A percentile compares a stretch with the other conserved stretches of the same genome.
Conservation (phyloP, 1,140 invertebrate genomes). For the Tetramorium alpestre region DNA sequence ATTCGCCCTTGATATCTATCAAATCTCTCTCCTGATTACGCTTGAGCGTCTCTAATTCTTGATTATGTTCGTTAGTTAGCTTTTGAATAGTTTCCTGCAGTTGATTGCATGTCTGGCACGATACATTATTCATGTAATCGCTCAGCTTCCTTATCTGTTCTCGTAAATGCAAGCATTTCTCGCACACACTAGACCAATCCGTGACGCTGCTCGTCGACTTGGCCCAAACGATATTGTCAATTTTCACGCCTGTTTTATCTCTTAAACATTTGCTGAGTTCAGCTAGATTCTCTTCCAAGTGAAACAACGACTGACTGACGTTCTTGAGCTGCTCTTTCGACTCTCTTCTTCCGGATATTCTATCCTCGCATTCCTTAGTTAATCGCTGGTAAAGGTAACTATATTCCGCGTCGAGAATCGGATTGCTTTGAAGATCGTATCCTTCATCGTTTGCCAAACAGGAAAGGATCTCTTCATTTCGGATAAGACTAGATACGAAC, state of each 20-base stretch:
- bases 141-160: constrained; percentile 86
- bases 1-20: constrained; percentile 83
- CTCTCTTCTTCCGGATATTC: constrained; percentile 68
- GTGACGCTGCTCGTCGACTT: constrained; percentile 47
- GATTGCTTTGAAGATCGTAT: constrained; percentile 82
- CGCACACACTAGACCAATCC: constrained; percentile 78
- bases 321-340: constrained; percentile 77
- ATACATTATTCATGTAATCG: constrained; percentile 85
- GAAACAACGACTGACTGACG: constrained; percentile 72
- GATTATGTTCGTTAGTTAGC: constrained; percentile 80
- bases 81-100: constrained; percentile 85
- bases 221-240: constrained; percentile 49
- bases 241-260: constrained; percentile 56
- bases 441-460: constrained; percentile 74
- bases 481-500: constrained; percentile 81
- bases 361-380: constrained; percentile 85
- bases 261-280: constrained; percentile 72
- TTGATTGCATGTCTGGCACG: constrained; percentile 87
- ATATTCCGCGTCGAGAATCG: constrained; percentile 87
- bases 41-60: constrained; percentile 79
- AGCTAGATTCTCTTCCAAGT: constrained; percentile 78
- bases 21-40: constrained; percentile 80
- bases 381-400: constrained; percentile 88
- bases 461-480: constrained; percentile 78
- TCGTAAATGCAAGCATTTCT: constrained; percentile 82